Base-by-base conservation (phyloP, 2,888 invertebrate genomes). In the Eueremaeus valkanovi region DNA sequence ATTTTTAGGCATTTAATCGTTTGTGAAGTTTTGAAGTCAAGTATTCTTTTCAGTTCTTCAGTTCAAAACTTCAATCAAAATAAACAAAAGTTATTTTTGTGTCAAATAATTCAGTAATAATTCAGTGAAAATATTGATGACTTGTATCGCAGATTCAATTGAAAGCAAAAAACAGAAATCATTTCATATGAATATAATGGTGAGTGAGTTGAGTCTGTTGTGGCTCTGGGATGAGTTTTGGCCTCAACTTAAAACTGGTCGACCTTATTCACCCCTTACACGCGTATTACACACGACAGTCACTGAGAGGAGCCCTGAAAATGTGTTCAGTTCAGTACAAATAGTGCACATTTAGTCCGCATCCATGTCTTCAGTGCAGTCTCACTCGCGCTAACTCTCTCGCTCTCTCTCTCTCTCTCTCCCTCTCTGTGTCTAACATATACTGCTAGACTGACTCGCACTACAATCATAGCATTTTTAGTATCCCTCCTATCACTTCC, bases 401-500 rank as follows among this genome's bases (percentile, higher is more conserved):
- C 8, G 11, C 36, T 51, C 16, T 51, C 13, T 55, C 55, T 61
- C 31, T n/a, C 31, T 61, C 2, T 61, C 61, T 16, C 68, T 40
- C 40, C 16, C 42, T n/a, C 1, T 18, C 42, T 33, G 40, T 33
- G n/a, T 40, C 42, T 40, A 21, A 68, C 68, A 68, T 68, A 68
- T 24, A 24, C 40, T 40, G n/a, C 29, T 21, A 61, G 24, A 61
- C 31, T 29, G 55, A 13, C 27, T 55, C 55, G 21, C 27, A 55
- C 5, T 33, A 63, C 21, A 63, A 63, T 31, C 21, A 40, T 40
- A 68, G 68, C 40, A 24, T 18, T 68, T 68, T 68, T 68, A 68
- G 36, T 68, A 68, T 68, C 68, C 68, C 68, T 68, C 68, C 68
- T 68, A 68, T 68, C 40, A 68, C 68, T 68, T 68, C 68, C 68